Conservation (phyloP, 2,797 vertebrate genomes). For the Hoplostethus atlanticus region DNA sequence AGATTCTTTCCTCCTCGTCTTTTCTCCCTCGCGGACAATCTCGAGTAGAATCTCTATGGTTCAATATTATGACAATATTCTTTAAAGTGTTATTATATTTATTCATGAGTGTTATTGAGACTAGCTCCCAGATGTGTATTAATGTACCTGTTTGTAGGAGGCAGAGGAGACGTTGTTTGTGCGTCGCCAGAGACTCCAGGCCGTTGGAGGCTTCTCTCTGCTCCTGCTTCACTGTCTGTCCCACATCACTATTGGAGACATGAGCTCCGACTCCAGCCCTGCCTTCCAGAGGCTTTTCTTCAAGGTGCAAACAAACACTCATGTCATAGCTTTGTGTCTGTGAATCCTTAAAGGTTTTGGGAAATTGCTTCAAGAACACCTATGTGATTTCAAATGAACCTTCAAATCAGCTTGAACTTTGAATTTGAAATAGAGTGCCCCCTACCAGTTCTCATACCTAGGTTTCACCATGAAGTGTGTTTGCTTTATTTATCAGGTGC, state of each 20-base stretch:
- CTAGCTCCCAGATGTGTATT: not conserved
- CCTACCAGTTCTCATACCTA: not conserved
- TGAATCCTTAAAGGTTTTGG: not conserved
- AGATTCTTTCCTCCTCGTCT: too few relatives aligned
- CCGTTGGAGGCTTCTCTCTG: conserved; percentile 87
- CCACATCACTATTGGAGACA: conserved; percentile 81
- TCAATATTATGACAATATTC: too few relatives aligned
- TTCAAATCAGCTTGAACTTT: too few relatives aligned
- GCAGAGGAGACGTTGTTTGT: conserved; percentile 85
- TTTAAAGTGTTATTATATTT: too few relatives aligned
- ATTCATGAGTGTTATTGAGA: not conserved
- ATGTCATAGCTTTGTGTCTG: not conserved
- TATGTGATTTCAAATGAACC: not conserved
- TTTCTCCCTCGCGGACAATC: too few relatives aligned
- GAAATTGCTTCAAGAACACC: not conserved
- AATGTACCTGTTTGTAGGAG: conserved; percentile 74
- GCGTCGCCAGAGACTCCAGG: conserved; percentile 84
- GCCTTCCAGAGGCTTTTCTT: conserved; percentile 87
- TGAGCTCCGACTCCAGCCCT: conserved; percentile 80
- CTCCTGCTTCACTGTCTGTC: conserved; percentile 89
- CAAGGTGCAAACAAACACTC: conserved; percentile 79
- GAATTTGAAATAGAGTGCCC: not conserved
- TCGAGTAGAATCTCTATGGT: too few relatives aligned
- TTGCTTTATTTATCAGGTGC: conserved; percentile 71
- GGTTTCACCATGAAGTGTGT: not conserved